These are phyloP conservation scores for Erinaceus europaeus DNA, from an alignment of 2,113 vertebrate species.

Conservation along the genomic window DNA sequence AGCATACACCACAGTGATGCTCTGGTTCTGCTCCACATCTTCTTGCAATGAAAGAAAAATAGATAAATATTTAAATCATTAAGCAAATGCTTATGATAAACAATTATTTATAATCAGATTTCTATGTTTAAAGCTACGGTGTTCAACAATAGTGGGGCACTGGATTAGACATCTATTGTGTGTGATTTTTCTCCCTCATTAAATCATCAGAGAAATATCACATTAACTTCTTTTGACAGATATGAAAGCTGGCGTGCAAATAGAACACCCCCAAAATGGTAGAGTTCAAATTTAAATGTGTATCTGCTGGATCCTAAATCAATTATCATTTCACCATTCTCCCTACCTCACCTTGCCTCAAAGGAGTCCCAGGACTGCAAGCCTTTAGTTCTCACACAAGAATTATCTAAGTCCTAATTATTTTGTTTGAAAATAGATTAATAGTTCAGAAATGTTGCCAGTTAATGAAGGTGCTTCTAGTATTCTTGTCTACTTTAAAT, in stretches of 20 bases:
- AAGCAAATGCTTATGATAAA: not conserved
- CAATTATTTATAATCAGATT: not conserved
- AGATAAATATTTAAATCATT: not conserved
- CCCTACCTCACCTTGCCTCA: not conserved
- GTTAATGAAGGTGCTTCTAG: not conserved
- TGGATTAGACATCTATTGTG: not conserved
- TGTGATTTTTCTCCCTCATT: not conserved
- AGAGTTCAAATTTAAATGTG: not conserved
- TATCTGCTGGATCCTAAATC: not conserved
- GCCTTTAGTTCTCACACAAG: not conserved
- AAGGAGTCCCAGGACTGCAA: not conserved
- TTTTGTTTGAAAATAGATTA: not conserved
- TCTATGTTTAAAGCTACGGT: not conserved
- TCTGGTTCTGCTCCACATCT: too few relatives aligned
- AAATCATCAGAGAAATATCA: not conserved
- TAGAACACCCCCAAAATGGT: not conserved
- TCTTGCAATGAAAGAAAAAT: too few relatives aligned
- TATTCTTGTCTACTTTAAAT: not conserved
- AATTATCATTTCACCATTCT: not conserved
- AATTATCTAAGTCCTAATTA: not conserved
- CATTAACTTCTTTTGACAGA: not conserved
- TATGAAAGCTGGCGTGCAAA: not conserved
- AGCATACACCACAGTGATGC: too few relatives aligned
- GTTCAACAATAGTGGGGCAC: not conserved
- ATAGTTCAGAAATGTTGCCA: not conserved